Conservation (phyloP, 2,113 vertebrate genomes). For the Zapornia atra region DNA sequence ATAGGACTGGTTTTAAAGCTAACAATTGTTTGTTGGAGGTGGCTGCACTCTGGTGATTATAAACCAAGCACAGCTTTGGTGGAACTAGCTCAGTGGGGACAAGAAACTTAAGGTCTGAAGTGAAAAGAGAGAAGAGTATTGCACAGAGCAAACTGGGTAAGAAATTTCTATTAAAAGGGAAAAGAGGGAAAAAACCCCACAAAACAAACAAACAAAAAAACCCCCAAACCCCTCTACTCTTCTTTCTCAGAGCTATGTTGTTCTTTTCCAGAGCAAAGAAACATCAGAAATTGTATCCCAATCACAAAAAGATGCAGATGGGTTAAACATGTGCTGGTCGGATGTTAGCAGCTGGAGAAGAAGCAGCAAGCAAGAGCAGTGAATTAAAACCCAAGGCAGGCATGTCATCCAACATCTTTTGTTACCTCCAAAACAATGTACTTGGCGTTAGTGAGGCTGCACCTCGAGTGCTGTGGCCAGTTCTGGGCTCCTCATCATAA, state of each 20-base stretch:
- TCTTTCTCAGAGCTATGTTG: not conserved
- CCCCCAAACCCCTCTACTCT: not conserved
- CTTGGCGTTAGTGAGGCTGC: no score
- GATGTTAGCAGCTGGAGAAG: not conserved
- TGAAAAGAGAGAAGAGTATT: not conserved
- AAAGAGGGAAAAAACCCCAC: rapidly evolving
- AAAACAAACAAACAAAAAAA: rapidly evolving
- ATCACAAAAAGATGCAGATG: not conserved
- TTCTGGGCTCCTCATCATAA: no score
- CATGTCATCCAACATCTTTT: not conserved
- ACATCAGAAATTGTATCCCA: not conserved
- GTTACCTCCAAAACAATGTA: not conserved
- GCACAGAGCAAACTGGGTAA: not conserved
- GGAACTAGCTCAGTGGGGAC: not conserved
- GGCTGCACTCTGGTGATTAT: not conserved
- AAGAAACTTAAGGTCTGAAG: not conserved
- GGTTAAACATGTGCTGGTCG: not conserved
- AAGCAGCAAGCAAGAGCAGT: not conserved
- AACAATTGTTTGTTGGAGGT: not conserved
- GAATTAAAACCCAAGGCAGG: not conserved
- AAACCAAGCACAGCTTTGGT: not conserved
- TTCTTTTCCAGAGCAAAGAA: not conserved
- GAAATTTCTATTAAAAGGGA: not conserved
- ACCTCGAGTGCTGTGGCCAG: no score
- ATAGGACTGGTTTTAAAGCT: not conserved